A percentile compares a stretch with the other conserved stretches of the same genome.
Conservation (phyloP, 1,140 invertebrate species). For the Brachionus angularis region DNA sequence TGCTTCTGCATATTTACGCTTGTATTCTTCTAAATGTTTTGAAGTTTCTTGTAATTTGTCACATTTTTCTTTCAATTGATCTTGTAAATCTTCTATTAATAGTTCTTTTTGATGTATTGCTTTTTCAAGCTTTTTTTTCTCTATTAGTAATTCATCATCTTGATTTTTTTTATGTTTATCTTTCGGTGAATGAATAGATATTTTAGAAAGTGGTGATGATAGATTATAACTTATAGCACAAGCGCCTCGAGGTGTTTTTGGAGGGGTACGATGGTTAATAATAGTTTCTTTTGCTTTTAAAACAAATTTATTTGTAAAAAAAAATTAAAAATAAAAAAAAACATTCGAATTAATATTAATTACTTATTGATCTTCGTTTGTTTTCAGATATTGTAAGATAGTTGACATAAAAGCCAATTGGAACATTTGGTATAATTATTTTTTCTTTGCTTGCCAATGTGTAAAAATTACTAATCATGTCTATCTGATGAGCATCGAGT, state of each 20-base stretch:
- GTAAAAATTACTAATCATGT: slow-evolving; percentile 34
- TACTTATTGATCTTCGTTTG: slow-evolving; percentile 21
- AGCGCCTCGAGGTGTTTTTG: not conserved
- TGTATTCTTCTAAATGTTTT: slow-evolving; percentile 23
- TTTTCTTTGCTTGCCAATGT: not conserved
- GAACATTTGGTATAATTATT: slow-evolving; percentile 14
- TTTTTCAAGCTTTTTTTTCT: slow-evolving; percentile 21
- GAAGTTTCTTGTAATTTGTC: slow-evolving; percentile 3
- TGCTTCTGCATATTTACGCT: slow-evolving; percentile 32
- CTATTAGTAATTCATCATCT: slow-evolving; percentile 13
- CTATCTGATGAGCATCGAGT: slow-evolving; percentile 20
- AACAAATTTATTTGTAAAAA: not conserved
- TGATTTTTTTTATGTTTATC: slow-evolving; percentile 9
- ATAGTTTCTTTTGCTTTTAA: not conserved
- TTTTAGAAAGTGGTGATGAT: slow-evolving; percentile 9
- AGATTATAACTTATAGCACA: not conserved
- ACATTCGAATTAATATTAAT: too few relatives aligned
- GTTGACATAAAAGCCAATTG: slow-evolving; percentile 25
- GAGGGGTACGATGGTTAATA: slow-evolving; percentile 18
- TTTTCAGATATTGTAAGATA: slow-evolving; percentile 34
- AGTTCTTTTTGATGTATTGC: slow-evolving; percentile 32
- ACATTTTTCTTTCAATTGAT: slow-evolving; percentile 31
- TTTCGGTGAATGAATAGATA: slow-evolving; percentile 2
- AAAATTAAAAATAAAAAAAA: not conserved
- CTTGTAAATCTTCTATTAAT: slow-evolving; percentile 12